A percentile compares a stretch with the other conserved stretches of the same genome.
These are phyloP conservation scores for Amazona guildingii DNA, from an alignment of 2,113 vertebrate genomes.

Conservation along the genomic window DNA sequence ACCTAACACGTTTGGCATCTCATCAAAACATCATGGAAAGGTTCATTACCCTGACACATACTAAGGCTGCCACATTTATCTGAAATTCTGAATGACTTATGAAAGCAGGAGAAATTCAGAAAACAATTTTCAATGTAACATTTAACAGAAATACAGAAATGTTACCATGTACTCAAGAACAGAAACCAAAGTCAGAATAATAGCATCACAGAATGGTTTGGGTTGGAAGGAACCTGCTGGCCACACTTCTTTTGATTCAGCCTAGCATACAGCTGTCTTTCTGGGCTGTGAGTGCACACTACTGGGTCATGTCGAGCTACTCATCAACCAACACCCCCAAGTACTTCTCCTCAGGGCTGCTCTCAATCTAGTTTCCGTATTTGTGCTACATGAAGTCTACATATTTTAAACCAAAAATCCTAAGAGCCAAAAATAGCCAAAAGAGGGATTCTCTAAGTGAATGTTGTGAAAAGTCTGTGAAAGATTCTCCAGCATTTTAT, in stretches of 20 bases:
- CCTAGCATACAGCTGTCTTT: not conserved
- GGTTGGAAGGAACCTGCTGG: too few relatives aligned
- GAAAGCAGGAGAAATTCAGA: not conserved
- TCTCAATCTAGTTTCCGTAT: not conserved
- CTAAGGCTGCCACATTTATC: not conserved
- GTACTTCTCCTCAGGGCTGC: not conserved
- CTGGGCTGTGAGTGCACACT: not conserved
- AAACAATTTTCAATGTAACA: not conserved
- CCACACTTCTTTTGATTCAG: not conserved
- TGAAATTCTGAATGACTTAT: not conserved
- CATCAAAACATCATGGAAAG: not conserved
- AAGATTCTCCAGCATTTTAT: not conserved
- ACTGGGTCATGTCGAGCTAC: not conserved
- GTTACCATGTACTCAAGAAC: not conserved
- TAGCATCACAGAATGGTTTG: too few relatives aligned
- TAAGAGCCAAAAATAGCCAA: not conserved
- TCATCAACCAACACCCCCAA: not conserved
- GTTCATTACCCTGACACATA: not conserved
- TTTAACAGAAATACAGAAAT: not conserved
- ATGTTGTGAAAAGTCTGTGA: not conserved
- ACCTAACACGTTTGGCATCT: not conserved
- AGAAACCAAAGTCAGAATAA: not conserved
- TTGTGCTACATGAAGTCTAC: not conserved
- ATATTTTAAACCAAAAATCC: not conserved
- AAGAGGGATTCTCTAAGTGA: not conserved